Base-by-base conservation (phyloP, 2,113 vertebrate species). In the Pedetes capensis region DNA sequence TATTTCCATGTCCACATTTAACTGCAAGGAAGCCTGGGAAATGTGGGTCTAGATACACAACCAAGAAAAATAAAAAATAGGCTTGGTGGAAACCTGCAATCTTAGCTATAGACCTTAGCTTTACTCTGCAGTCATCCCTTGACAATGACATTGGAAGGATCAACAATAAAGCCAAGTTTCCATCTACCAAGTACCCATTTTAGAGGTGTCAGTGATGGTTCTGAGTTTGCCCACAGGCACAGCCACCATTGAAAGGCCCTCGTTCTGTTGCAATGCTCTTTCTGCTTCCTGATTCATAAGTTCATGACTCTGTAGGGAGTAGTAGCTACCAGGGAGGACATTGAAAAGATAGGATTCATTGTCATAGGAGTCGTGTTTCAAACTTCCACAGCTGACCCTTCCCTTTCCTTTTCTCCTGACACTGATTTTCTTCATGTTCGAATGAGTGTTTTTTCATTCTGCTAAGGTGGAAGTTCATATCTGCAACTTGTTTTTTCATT, bases 401-500 rank as follows among this genome's bases (percentile, higher is more conserved):
- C 63, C 74, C 42, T 34, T 76, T 85, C 59, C 47, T 83, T 91
- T 76, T 74, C 57, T 78, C 75, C 74, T 89, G 27, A 75, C 87
- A 92, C 66, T 85, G 87, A 94, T 96, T 96, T 95, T 87, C 87
- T 91, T 93, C 75, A 66, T 79, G 44, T n/a, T 79, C 71, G 39
- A 87, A 95, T 96, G 53, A 64, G 39, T 47, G 75, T 93, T 63
- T 82, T 95, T 82, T 79, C 39, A 95, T 95, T 90, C 78, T 91
- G 42, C 92, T 81, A 96, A 95, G 81, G 92, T 93, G 57, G 61
- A 95, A 97, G 96, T 95, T 96, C 87, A 92, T 82, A 83, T 85
- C 91, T 93, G 63, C 78, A 71, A 94, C 42, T 55, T 91, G 57
- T 78, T 59, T 86, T 89, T 94, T 84, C 39, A 71, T 90, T 92